phyloP scores from a whole-genome alignment of 2,113 vertebrate genomes.

The Okapia johnstoni region DNA sequence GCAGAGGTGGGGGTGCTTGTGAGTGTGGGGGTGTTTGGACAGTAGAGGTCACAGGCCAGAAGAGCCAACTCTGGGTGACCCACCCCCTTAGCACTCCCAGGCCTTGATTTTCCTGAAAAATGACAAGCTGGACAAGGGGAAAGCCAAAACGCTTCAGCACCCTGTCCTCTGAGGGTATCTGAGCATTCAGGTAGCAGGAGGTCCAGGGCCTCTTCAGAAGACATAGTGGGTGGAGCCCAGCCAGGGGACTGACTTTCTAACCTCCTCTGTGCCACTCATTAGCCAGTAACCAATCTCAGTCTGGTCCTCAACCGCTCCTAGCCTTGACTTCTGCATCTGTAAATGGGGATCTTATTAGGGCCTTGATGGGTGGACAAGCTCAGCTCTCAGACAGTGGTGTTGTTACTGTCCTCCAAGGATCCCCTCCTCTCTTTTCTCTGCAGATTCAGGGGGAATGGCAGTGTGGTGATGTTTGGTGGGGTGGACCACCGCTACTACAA shows the following conservation, averaged over 20 bases:
- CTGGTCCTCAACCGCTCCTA: not conserved
- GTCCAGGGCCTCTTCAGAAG: not conserved
- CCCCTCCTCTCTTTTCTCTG: not conserved
- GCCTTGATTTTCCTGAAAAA: not conserved
- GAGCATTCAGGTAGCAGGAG: not conserved
- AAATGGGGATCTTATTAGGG: not conserved
- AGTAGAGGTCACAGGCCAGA: not conserved
- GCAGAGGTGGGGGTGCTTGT: not conserved
- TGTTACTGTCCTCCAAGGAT: not conserved
- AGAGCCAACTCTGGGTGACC: not conserved
- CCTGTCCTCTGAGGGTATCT: not conserved
- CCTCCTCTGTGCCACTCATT: not conserved
- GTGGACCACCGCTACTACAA: not conserved
- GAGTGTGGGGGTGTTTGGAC: not conserved
- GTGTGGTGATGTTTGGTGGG: not conserved
- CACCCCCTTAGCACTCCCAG: not conserved
- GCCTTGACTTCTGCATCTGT: not conserved
- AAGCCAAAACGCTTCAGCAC: not conserved
- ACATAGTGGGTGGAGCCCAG: not conserved
- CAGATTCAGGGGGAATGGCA: not conserved
- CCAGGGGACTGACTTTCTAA: not conserved
- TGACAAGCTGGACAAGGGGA: not conserved
- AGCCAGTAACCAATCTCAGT: not conserved
- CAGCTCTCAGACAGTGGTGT: not conserved
- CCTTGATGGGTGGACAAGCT: not conserved